phyloP scores from a whole-genome alignment of 2,797 vertebrate species.

The Heliangelus exortis region DNA sequence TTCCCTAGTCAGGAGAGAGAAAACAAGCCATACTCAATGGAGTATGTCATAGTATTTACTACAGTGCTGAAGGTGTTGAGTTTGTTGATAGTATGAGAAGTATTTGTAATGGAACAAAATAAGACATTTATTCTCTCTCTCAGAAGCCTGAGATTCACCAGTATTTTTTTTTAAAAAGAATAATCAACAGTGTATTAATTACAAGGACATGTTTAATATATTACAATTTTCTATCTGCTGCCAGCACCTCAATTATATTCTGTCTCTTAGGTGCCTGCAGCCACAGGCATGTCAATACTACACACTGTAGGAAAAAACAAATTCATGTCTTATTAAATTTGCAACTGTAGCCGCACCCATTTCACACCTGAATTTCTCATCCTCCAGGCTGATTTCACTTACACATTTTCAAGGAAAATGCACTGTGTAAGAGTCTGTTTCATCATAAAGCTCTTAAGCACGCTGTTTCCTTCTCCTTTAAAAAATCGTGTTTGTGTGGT shows the following conservation, averaged over 20 bases:
- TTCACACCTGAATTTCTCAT: conserved; percentile 77
- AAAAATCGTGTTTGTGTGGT: neutral
- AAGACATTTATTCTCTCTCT: neutral
- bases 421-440: conserved; percentile 25
- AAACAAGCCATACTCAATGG: neutral
- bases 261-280: conserved; percentile 68
- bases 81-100: neutral
- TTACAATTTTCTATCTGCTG: conserved; percentile 50
- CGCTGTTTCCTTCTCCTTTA: conserved; percentile 15
- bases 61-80: neutral
- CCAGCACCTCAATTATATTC: conserved; percentile 60
- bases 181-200: conserved; percentile 61
- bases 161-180: neutral
- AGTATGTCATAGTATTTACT: neutral
- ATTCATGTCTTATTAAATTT: conserved; percentile 71
- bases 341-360: conserved; percentile 72
- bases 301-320: conserved; percentile 63
- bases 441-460: conserved; percentile 24
- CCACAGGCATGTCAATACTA: conserved; percentile 73
- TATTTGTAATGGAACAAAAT: neutral
- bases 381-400: conserved; percentile 61
- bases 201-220: conserved; percentile 64
- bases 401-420: neutral
- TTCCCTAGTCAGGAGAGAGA: neutral
- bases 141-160: conserved; percentile 36